Evolutionary conservation across 2,113 vertebrate species (phyloP), one percentile per base, ranked within the genome.

Genomic region (Daphoenositta chrysoptera): DNA sequence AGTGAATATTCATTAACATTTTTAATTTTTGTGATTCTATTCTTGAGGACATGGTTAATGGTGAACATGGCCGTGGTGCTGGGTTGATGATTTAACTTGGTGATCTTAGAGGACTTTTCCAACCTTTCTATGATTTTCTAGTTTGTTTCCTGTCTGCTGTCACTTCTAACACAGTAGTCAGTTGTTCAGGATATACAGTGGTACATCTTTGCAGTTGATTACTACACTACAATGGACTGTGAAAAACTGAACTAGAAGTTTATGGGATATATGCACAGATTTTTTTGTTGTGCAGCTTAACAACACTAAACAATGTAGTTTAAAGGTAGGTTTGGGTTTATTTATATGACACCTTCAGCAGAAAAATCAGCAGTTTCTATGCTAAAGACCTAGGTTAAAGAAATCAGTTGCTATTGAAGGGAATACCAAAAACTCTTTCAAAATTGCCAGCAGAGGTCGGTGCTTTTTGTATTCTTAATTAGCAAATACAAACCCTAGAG

Each of bases 41-140:
- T 6, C 47, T 69, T 27, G 47, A 54, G 54, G 70, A 54, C 17
- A 2, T 2, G 6, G n/a, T 47, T 31, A 23, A 19, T 54, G 53
- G 33, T n/a, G 9, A 47, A 6, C n/a, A 9, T 1, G 21, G 53
- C 35, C 0, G 0, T 39, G 39, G 13, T 47, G 45, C 11, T 83
- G n/a, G 26, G 40, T 13, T 68, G 40, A 15, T 42, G 23, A 21
- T 5, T 60, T 23, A 16, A 4, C 30, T 31, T 28, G 9, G 33
- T 42, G 40, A 20, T 40, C 8, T n/a, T n/a, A n/a, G n/a, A n/a
- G n/a, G n/a, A n/a, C n/a, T n/a, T n/a, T n/a, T n/a, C n/a, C n/a
- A n/a, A n/a, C n/a, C n/a, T n/a, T n/a, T n/a, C n/a, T n/a, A n/a
- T n/a, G n/a, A n/a, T n/a, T n/a, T n/a, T n/a, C n/a, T n/a, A n/a